A percentile compares a stretch with the other conserved stretches of the same genome.
phyloP scores from a whole-genome alignment of 2,888 invertebrate species.

The Rhodophaea formosa region DNA sequence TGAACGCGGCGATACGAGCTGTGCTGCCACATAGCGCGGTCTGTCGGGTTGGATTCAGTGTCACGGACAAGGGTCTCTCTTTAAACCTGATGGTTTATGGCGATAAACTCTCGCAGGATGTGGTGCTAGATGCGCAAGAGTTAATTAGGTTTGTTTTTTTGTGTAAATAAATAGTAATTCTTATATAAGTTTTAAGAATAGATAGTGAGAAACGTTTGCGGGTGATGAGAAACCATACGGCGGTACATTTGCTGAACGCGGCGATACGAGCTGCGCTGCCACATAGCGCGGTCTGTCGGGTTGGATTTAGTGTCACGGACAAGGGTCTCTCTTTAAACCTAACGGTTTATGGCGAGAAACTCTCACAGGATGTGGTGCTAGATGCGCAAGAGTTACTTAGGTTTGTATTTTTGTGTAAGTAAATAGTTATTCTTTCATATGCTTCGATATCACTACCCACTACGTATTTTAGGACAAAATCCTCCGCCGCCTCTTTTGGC shows the following conservation, averaged over 20 bases:
- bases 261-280: slow-evolving; percentile 83
- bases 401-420: slow-evolving; percentile 2
- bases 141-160: slow-evolving; percentile 77
- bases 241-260: slow-evolving; percentile 88
- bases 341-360: slow-evolving; percentile 85
- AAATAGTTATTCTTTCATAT: too few species aligned
- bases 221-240: slow-evolving; percentile 89
- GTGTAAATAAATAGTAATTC: too few species aligned
- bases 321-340: slow-evolving; percentile 84
- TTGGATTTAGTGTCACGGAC: slow-evolving; percentile 85
- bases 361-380: slow-evolving; percentile 79
- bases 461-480: too few species aligned
- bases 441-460: too few species aligned
- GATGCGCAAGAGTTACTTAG: slow-evolving; percentile 83
- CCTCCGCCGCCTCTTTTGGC: too few species aligned
- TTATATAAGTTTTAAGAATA: too few species aligned
- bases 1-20: slow-evolving; percentile 86
- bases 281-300: slow-evolving; percentile 85
- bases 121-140: slow-evolving; percentile 83
- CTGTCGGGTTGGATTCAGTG: slow-evolving; percentile 86
- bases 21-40: slow-evolving; percentile 83
- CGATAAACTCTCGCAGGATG: slow-evolving; percentile 80
- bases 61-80: slow-evolving; percentile 82
- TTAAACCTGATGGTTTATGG: slow-evolving; percentile 87
- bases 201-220: slow-evolving; percentile 81